A percentile compares a stretch with the other conserved stretches of the same genome.
These are phyloP conservation scores for Hydrocynus forskahlii DNA, from an alignment of 2,797 vertebrate genomes.

Conservation along the genomic window DNA sequence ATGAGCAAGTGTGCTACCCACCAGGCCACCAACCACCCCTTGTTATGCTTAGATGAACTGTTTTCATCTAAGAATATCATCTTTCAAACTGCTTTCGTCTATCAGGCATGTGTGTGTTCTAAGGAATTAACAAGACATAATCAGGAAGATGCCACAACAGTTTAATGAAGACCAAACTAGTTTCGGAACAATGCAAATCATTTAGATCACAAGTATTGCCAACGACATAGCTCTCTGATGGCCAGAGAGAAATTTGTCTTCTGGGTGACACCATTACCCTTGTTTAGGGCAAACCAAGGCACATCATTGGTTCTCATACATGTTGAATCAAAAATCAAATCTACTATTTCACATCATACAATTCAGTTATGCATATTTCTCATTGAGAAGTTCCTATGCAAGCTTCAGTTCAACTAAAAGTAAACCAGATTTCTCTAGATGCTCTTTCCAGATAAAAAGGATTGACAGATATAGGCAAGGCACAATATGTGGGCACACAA, in stretches of 20 bases:
- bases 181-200: neutral
- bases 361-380: neutral
- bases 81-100: too few relatives aligned
- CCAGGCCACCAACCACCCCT: too few relatives aligned
- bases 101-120: neutral
- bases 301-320: neutral
- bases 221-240: neutral
- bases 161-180: neutral
- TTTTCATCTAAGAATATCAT: too few relatives aligned
- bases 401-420: neutral
- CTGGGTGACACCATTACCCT: neutral
- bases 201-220: neutral
- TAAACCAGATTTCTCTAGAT: neutral
- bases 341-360: neutral
- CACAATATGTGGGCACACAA: neutral
- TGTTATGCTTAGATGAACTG: too few relatives aligned
- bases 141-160: neutral
- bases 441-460: neutral
- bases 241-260: neutral
- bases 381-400: too few relatives aligned
- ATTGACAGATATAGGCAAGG: neutral
- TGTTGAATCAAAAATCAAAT: neutral
- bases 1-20: too few relatives aligned
- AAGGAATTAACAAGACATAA: neutral
- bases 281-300: constrained; percentile 16